phyloP scores from a whole-genome alignment of 2,797 vertebrate species.

The Lacerta bilineata region DNA sequence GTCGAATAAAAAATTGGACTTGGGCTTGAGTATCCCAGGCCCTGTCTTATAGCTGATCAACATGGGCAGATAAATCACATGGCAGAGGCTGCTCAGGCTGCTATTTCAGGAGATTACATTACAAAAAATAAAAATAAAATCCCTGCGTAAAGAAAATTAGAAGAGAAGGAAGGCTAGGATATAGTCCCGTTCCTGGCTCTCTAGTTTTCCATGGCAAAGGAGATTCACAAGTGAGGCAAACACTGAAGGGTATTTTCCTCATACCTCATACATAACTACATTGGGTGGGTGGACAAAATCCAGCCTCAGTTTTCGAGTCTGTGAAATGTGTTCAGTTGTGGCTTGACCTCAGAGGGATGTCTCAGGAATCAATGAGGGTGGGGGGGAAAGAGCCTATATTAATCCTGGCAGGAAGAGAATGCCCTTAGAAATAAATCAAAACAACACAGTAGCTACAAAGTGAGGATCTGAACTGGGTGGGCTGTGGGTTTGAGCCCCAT shows the following conservation, averaged over 20 bases:
- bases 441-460: background rate
- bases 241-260: background rate
- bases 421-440: background rate
- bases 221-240: background rate
- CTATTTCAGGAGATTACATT: background rate
- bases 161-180: background rate
- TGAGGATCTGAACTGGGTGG: slow-evolving; percentile 58
- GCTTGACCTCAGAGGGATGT: too few species aligned
- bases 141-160: background rate
- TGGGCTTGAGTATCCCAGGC: too few species aligned
- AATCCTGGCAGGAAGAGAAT: background rate
- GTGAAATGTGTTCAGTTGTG: background rate
- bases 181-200: too few species aligned
- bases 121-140: too few species aligned
- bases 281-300: too few species aligned
- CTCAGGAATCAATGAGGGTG: background rate
- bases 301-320: background rate
- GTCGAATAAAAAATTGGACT: background rate
- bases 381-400: too few species aligned
- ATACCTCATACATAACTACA: too few species aligned
- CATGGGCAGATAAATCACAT: background rate
- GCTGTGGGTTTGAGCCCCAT: too few species aligned
- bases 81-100: background rate
- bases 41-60: background rate
- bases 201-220: background rate